A percentile compares a stretch with the other conserved stretches of the same genome.
Conservation (phyloP, 2,888 invertebrate genomes). For the Xestia sexstrigata region DNA sequence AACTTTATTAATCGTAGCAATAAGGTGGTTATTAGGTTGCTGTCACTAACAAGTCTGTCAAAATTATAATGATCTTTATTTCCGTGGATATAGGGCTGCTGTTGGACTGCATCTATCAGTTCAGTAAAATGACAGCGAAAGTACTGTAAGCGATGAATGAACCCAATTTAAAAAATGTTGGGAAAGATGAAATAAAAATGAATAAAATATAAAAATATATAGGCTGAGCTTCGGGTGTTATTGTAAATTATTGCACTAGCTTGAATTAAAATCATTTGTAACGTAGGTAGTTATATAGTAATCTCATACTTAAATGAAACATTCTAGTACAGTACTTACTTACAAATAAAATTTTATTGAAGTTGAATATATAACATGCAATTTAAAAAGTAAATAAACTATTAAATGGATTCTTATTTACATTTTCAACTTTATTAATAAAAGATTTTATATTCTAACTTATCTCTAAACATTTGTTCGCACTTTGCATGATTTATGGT, state of each 20-base stretch:
- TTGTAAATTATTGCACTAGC: conserved; percentile 14
- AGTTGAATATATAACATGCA: conserved; percentile 1
- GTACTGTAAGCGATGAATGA: conserved; percentile 30
- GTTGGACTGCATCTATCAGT: neutral
- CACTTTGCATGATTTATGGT: too few relatives aligned
- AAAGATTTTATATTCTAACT: too few relatives aligned
- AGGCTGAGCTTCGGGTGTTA: neutral
- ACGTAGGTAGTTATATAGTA: too few relatives aligned
- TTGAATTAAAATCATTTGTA: conserved; percentile 16
- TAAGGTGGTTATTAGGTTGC: neutral
- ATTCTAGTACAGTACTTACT: neutral
- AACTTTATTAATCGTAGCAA: neutral
- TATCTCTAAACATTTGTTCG: too few relatives aligned
- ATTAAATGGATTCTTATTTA: neutral
- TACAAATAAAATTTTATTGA: conserved; percentile 6
- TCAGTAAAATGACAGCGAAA: neutral
- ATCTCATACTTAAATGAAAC: neutral
- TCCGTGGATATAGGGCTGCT: accelerated
- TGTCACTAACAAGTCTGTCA: neutral
- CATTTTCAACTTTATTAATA: too few relatives aligned
- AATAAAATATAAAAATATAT: neutral
- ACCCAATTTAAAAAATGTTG: conserved; percentile 33
- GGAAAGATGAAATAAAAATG: neutral
- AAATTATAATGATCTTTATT: neutral
- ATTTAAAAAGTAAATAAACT: conserved; percentile 22